Conservation (phyloP, 2,888 invertebrate genomes). For the Sussaba pulchella region DNA sequence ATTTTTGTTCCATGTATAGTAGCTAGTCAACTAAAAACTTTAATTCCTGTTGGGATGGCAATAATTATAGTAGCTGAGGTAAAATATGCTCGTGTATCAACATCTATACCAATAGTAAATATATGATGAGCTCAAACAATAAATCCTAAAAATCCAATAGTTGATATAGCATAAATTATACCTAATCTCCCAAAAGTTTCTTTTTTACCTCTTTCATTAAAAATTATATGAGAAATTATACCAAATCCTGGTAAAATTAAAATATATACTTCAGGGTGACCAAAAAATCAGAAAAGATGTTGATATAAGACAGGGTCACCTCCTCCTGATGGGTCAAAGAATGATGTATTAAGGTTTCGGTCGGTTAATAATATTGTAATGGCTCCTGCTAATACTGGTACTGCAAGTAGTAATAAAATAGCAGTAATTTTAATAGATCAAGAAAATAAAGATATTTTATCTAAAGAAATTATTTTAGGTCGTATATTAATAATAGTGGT, state of each 20-base stretch:
- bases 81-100: conserved; percentile 93
- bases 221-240: conserved; percentile 92
- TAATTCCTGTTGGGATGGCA: conserved; percentile 94
- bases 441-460: too few species aligned
- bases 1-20: conserved; percentile 87
- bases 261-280: too few species aligned
- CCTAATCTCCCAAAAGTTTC: conserved; percentile 90
- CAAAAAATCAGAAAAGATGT: too few species aligned
- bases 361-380: conserved; percentile 93
- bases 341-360: conserved; percentile 92
- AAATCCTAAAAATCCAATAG: conserved; percentile 94
- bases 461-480: too few species aligned
- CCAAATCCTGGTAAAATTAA: conserved; percentile 94
- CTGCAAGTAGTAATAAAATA: conserved; percentile 88
- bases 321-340: conserved; percentile 93
- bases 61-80: conserved; percentile 94
- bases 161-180: conserved; percentile 94
- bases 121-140: conserved; percentile 95
- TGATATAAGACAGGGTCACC: too few species aligned
- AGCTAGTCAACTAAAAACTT: conserved; percentile 92
- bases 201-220: conserved; percentile 90
- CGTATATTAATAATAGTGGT: too few species aligned
- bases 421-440: too few species aligned
- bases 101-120: conserved; percentile 94
- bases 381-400: conserved; percentile 92